Conservation (phyloP, 1,140 invertebrate species). For the Tyrophagus putrescentiae region DNA sequence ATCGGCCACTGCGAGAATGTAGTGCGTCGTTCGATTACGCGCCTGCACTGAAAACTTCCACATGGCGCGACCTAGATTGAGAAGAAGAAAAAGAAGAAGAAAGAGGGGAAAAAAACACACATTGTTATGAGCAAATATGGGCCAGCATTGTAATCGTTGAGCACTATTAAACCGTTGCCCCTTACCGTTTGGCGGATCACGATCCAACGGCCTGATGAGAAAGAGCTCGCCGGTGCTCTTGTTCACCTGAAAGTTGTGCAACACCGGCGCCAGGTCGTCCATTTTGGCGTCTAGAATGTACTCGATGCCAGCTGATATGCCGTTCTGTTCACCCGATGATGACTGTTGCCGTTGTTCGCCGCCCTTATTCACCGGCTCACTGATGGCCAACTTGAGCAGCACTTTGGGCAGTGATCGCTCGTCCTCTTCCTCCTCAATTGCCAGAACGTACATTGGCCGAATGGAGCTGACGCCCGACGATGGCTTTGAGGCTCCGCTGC, state of each 20-base stretch:
- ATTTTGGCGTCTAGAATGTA: constrained; percentile 9
- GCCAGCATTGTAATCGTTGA: not conserved
- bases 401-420: constrained; percentile 1
- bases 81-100: not conserved
- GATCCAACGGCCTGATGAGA: constrained; percentile 16
- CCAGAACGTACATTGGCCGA: constrained; percentile 11
- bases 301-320: not conserved
- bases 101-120: not conserved
- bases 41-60: constrained; percentile 16
- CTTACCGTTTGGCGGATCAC: constrained; percentile 17
- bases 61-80: not conserved
- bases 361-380: not conserved
- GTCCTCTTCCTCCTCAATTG: constrained; percentile 15
- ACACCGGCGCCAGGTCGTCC: constrained; percentile 3
- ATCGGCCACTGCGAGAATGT: constrained; percentile 6
- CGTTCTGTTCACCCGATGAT: not conserved
- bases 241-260: not conserved
- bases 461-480: not conserved
- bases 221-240: constrained; percentile 8
- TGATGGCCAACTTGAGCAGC: not conserved
- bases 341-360: not conserved
- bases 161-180: not conserved
- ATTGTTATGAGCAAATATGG: not conserved
- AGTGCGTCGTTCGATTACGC: not conserved
- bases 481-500: not conserved